These are phyloP conservation scores for Laticauda laticaudata DNA, from an alignment of 2,113 vertebrate genomes.

Conservation along the genomic window DNA sequence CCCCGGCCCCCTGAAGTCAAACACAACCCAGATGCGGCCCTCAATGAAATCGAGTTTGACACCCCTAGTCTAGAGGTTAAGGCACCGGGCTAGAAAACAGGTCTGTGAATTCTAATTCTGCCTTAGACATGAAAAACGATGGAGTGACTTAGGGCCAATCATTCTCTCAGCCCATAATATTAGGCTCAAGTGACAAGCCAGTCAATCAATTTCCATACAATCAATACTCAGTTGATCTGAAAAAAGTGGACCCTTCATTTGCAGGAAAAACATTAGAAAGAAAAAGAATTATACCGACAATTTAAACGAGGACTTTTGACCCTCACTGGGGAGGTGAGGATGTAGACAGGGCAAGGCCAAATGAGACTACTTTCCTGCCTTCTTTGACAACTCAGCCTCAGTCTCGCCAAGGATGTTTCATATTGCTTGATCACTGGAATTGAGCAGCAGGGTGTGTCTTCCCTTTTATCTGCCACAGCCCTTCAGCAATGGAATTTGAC, in stretches of 20 bases:
- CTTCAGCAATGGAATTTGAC: constrained; percentile 25
- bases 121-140: background rate
- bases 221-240: background rate
- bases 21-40: too few relatives aligned
- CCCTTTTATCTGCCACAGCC: background rate
- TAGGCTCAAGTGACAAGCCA: background rate
- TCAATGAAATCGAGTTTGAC: too few relatives aligned
- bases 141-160: background rate
- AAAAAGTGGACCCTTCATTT: background rate
- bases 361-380: constrained; percentile 35
- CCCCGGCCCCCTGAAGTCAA: too few relatives aligned
- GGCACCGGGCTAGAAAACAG: background rate
- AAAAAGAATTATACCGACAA: background rate
- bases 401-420: constrained; percentile 59
- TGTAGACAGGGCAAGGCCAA: constrained; percentile 29
- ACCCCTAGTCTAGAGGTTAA: background rate
- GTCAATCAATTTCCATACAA: background rate
- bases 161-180: too few relatives aligned
- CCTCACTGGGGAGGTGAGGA: background rate
- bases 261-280: background rate
- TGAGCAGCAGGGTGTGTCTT: constrained; percentile 38
- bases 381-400: constrained; percentile 41
- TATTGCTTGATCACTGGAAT: constrained; percentile 52
- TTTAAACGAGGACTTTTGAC: background rate
- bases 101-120: background rate